Evolutionary conservation across 2,888 invertebrate species (phyloP).

Genomic region (Furcula furcula): DNA sequence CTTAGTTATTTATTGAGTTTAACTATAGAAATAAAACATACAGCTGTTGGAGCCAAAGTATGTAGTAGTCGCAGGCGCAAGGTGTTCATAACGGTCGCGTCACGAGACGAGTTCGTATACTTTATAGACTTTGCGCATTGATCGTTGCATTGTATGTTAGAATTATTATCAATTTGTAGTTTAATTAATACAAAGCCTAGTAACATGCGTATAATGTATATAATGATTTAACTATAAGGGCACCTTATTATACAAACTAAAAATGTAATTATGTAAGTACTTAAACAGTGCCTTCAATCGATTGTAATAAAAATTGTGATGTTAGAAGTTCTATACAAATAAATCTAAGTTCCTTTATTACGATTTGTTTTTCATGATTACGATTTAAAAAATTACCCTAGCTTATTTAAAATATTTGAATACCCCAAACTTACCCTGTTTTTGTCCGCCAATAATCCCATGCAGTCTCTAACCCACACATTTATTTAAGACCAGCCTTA

Average conservation of each 20-base stretch:
- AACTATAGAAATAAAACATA: constrained; percentile 51
- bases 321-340: constrained; percentile 41
- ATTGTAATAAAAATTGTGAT: constrained; percentile 61
- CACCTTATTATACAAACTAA: constrained; percentile 56
- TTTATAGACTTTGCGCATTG: constrained; percentile 25
- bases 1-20: constrained; percentile 48
- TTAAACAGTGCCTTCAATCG: constrained; percentile 59
- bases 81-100: constrained; percentile 75
- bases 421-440: neutral
- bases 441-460: constrained; percentile 30
- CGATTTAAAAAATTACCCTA: too few species aligned
- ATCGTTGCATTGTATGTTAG: constrained; percentile 17
- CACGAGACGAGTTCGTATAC: constrained; percentile 38
- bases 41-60: constrained; percentile 77
- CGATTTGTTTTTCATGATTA: too few species aligned
- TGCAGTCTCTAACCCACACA: constrained; percentile 44
- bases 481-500: constrained; percentile 41
- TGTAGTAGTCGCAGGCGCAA: constrained; percentile 63
- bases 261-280: constrained; percentile 15
- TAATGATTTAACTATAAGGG: constrained; percentile 37
- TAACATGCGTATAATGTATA: neutral
- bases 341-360: constrained; percentile 11
- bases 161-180: constrained; percentile 13
- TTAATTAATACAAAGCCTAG: constrained; percentile 10
- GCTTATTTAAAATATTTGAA: too few species aligned